Base-by-base conservation (phyloP, 2,888 invertebrate genomes). In the Phyllotreta striolata region DNA sequence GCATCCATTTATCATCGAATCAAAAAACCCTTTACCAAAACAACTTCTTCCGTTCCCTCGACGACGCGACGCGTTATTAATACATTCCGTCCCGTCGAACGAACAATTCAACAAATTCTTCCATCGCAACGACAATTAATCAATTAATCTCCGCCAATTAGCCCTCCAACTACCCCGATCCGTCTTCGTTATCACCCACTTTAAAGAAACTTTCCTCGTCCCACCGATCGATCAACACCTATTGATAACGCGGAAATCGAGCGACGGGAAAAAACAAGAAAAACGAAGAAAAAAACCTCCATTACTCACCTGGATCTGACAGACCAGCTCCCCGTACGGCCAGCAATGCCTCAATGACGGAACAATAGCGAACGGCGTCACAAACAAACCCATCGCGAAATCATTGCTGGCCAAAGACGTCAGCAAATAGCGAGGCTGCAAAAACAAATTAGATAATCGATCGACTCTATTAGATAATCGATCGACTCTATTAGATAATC, bases 291-390 rank as follows among this genome's bases (percentile, higher is more conserved):
- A 34, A 49, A 35, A 59, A 37, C 12, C 34, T 34, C 40, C 51
- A 52, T 60, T 4, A 59, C 78, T 85, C 83, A 93, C 93, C 91
- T 94, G 94, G 79, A 94, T 93, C 83, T 93, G 93, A 82, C 94
- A 95, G 81, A 93, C 90, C 77, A 93, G 89, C 83, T 93, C 93
- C 60, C 93, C 93, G 83, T 92, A 94, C 39, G 94, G 94, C 93
- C 94, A 95, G 55, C 63, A 95, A 81, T 91, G 91, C 78, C 92
- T 89, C 70, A 94, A 84, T 41, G 93, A 91, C 24, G 94, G 93
- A 73, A 93, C 84, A 67, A 94, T 87, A 63, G 93, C 93, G 76
- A 93, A 92, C 34, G 93, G 93, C 56, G 93, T 93, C 76, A 94
- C 92, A 77, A 94, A 85, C 73, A 93, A 86, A 49, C 94, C 94